Evolutionary conservation across 1,140 invertebrate species (phyloP), one percentile per base, ranked within the genome.

Genomic region (Marisa cornuarietis): DNA sequence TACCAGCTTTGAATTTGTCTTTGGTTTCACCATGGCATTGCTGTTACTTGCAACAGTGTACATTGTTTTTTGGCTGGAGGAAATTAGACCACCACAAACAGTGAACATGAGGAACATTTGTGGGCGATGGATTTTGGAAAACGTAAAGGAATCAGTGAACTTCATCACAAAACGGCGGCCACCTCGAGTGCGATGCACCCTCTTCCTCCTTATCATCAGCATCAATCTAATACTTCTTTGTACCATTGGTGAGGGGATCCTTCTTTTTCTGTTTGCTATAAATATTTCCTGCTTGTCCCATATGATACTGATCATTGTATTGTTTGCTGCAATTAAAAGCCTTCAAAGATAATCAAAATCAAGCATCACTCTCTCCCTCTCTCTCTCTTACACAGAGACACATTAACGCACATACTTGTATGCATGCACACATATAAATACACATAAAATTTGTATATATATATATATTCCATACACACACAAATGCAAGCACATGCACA

Each of bases 11-110:
- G 81, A 85, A 8, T 86, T 85, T 75, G 88, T 88, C 7, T 90
- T 91, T 78, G 85, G 81, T 26, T 83, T 92, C 63, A 88, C 90
- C 76, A 80, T 88, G 69, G 76, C 83, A 3, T 69, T 89, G 20
- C 85, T 90, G 78, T 66, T 85, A 22, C 51, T 90, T 13, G 86
- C 88, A 22, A 82, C 91, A 52, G 13, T 92, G 7, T 93, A 92
- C 76, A 85, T 90, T 1, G 49, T 92, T 16, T 77, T 92, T 11
- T 85, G 86, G 78, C 83, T 92, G 24, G 83, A 87, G 31, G 83
- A 88, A 63, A 77, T 88, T 8, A 78, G 49, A 78, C 81, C 68
- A 49, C 72, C 61, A 49, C 62, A 74, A 49, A 26, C 51, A 20
- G 69, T 26, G n/a, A 14, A 10, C 52, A 71, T 4, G 51, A n/a